Evolutionary conservation across 2,113 vertebrate genomes (phyloP).

Genomic region (Caracal caracal): DNA sequence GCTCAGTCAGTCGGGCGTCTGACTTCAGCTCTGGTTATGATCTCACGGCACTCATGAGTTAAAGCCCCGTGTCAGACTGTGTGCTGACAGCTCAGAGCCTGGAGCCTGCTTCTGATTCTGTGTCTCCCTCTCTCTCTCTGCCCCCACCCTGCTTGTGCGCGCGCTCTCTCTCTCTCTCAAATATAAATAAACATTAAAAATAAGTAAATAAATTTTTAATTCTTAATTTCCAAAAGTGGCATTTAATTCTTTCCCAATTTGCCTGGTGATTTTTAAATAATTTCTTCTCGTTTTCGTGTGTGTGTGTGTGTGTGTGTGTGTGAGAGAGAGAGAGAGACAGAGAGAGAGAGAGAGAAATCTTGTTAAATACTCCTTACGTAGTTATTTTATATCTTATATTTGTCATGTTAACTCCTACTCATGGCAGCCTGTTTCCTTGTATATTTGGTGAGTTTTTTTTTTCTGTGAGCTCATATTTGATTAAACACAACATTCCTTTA

Average conservation of each 20-base stretch:
- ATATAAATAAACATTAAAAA: too few relatives aligned
- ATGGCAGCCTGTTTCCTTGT: background rate
- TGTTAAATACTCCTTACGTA: background rate
- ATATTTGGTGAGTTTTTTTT: conserved; percentile 2
- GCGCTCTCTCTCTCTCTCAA: too few relatives aligned
- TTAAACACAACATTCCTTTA: conserved; percentile 5
- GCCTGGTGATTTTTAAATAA: background rate
- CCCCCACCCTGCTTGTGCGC: too few relatives aligned
- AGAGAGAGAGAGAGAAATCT: background rate
- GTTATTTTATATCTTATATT: background rate
- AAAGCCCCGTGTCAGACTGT: too few relatives aligned
- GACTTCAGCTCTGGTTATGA: too few relatives aligned
- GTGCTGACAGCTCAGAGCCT: too few relatives aligned
- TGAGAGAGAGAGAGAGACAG: background rate
- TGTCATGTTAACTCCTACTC: background rate
- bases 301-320: background rate
- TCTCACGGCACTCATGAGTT: too few relatives aligned
- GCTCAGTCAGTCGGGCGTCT: too few relatives aligned
- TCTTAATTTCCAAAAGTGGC: background rate
- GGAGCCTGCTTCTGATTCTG: too few relatives aligned
- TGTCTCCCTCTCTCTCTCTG: too few relatives aligned
- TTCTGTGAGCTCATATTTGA: background rate
- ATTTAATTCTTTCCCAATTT: conserved; percentile 15
- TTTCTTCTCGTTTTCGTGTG: background rate
- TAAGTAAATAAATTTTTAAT: background rate